Base-by-base conservation (phyloP, 2,113 vertebrate genomes). In the Madoqua kirkii region DNA sequence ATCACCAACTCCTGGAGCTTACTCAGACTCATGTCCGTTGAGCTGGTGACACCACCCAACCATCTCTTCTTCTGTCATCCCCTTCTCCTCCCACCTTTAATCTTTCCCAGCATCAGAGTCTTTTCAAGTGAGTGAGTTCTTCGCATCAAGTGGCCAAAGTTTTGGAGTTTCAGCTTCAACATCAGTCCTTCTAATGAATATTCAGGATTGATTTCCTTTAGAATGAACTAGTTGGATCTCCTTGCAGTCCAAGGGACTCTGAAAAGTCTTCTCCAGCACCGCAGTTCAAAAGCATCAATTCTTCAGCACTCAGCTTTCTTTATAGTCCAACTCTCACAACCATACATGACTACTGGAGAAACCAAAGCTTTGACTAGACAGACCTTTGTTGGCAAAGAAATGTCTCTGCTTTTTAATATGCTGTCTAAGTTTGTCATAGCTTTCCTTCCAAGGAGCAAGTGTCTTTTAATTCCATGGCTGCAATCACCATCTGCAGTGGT, bases 81-180 rank as follows among this genome's bases (percentile, higher is more conserved):
- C 19, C 19, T 71, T 71, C n/a, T 71, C 19, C n/a, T 71, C 19
- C 19, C 1, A 0, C 17, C 64, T 12, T 23, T 19, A 40, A 6
- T 71, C 67, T 23, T 40, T 71, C 16, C 33, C 33, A 36, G 64
- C 33, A 67, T 67, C 8, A 36, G 33, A 33, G 33, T 67, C 64
- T 67, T 67, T 36, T 36, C 64, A 21, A 21, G 6, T 36, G 64
- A 67, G 40, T 71, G 9, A 71, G n/a, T 36, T 71, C 9, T 71
- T 36, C 0, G 0, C n/a, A 71, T 71, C n/a, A 71, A 1, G n/a
- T 71, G 67, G 67, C n/a, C n/a, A 40, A 36, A 40, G n/a, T 71
- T 40, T 3, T 23, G 19, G 19, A 71, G 10, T 23, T 40, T 71
- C n/a, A 71, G 67, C n/a, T 40, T 71, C 19, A 40, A 6, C n/a